These are phyloP conservation scores for Aethes cnicana DNA, from an alignment of 2,888 invertebrate species.

Conservation along the genomic window DNA sequence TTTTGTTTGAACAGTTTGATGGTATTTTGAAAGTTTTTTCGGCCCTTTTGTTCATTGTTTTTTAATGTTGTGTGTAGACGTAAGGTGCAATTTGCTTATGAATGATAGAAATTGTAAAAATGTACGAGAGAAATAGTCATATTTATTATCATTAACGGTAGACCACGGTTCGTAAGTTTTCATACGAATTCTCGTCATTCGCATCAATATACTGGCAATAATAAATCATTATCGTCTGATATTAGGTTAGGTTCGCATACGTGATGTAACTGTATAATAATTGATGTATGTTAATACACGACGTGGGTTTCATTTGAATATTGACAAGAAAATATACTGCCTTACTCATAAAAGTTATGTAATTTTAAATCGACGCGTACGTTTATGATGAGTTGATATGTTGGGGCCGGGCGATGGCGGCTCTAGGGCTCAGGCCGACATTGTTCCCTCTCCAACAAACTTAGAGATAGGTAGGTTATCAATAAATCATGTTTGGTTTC, in stretches of 20 bases:
- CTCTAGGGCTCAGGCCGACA: constrained; percentile 24
- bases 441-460: constrained; percentile 42
- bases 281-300: constrained; percentile 36
- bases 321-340: constrained; percentile 51
- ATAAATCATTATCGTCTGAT: constrained; percentile 40
- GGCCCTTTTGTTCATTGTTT: constrained; percentile 27
- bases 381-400: constrained; percentile 34
- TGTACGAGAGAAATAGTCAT: constrained; percentile 38
- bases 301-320: constrained; percentile 41
- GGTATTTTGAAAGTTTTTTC: constrained; percentile 26
- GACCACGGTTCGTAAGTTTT: constrained; percentile 34
- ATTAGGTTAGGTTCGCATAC: constrained; percentile 36
- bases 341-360: constrained; percentile 54
- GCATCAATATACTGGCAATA: constrained; percentile 39
- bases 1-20: constrained; percentile 21
- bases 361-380: constrained; percentile 36
- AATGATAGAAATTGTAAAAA: constrained; percentile 33
- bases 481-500: constrained; percentile 17
- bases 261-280: constrained; percentile 34
- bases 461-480: constrained; percentile 41
- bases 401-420: constrained; percentile 45
- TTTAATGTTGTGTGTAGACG: constrained; percentile 31
- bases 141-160: constrained; percentile 36
- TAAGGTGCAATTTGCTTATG: constrained; percentile 38
- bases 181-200: constrained; percentile 32